Percentiles rank a stretch among this genome's conserved stretches.
phyloP scores from a whole-genome alignment of 1,140 invertebrate genomes.

The Tachypleus tridentatus region DNA sequence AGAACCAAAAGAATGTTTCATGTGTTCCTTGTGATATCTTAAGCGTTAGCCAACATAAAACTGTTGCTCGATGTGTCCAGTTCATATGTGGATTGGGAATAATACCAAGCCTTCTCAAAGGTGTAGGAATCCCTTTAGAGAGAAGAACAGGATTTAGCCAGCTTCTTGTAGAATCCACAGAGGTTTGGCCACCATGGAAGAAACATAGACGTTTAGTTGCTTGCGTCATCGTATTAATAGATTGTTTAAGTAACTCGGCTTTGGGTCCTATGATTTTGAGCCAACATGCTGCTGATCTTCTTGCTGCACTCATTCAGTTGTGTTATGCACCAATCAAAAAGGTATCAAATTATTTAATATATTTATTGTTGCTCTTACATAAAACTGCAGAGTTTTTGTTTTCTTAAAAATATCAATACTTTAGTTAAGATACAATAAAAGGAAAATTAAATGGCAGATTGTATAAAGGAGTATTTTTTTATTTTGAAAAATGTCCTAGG shows the following conservation, averaged over 20 bases:
- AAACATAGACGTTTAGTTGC: constrained; percentile 33
- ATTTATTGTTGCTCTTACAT: too few relatives aligned
- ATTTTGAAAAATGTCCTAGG: too few relatives aligned
- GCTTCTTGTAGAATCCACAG: constrained; percentile 11
- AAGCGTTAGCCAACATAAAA: constrained; percentile 33
- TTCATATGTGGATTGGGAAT: constrained; percentile 50
- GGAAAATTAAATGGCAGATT: too few relatives aligned
- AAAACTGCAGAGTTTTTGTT: too few relatives aligned
- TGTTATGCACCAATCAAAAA: constrained; percentile 38
- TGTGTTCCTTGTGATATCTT: constrained; percentile 23
- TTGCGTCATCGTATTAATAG: constrained; percentile 30
- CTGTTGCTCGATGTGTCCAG: constrained; percentile 38
- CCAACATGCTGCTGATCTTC: constrained; percentile 38
- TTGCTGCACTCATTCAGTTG: constrained; percentile 55
- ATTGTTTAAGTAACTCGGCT: constrained; percentile 32
- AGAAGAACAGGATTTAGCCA: constrained; percentile 25
- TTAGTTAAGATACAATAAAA: too few relatives aligned
- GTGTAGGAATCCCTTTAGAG: constrained; percentile 44
- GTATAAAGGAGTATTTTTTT: too few relatives aligned
- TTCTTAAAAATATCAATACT: too few relatives aligned
- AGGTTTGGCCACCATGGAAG: constrained; percentile 29
- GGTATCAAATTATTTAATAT: background rate
- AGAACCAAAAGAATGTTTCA: background rate
- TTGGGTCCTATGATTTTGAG: constrained; percentile 34
- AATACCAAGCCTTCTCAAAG: constrained; percentile 47